Percentiles rank a stretch among this genome's conserved stretches.
Conservation (phyloP, 2,113 vertebrate genomes). For the Chionodraco myersi region DNA sequence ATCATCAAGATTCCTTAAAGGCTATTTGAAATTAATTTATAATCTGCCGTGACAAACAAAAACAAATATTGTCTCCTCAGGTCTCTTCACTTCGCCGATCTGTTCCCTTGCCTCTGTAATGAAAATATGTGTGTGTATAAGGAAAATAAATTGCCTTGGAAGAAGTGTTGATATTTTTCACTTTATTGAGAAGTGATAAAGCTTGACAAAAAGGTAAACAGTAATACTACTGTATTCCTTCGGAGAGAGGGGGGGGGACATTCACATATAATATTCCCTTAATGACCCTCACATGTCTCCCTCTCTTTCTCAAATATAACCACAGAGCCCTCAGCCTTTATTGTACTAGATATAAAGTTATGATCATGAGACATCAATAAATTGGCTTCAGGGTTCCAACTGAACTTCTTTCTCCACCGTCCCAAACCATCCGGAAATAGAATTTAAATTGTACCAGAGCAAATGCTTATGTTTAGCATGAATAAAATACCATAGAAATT, state of each 20-base stretch:
- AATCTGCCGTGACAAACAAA: background rate
- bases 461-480: no score
- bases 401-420: slow-evolving; percentile 27
- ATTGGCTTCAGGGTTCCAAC: slow-evolving; percentile 11
- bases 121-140: background rate
- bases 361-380: slow-evolving; percentile 67
- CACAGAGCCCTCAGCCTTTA: slow-evolving; percentile 50
- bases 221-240: slow-evolving; percentile 42
- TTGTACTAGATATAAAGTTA: slow-evolving; percentile 62
- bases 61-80: background rate
- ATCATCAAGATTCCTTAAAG: slow-evolving; percentile 7
- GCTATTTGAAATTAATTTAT: slow-evolving; percentile 6
- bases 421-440: no score
- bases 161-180: slow-evolving; percentile 32
- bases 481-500: no score
- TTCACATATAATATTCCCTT: slow-evolving; percentile 42
- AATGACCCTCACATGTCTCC: slow-evolving; percentile 76
- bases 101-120: slow-evolving; percentile 1
- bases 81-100: background rate
- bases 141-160: slow-evolving; percentile 41
- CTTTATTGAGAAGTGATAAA: slow-evolving; percentile 12
- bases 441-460: no score
- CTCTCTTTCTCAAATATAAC: slow-evolving; percentile 52
- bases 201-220: slow-evolving; percentile 29
- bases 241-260: background rate